Evolutionary conservation across 2,888 invertebrate species (phyloP), one percentile per base, ranked within the genome.

Genomic region (Pollenia angustigena): DNA sequence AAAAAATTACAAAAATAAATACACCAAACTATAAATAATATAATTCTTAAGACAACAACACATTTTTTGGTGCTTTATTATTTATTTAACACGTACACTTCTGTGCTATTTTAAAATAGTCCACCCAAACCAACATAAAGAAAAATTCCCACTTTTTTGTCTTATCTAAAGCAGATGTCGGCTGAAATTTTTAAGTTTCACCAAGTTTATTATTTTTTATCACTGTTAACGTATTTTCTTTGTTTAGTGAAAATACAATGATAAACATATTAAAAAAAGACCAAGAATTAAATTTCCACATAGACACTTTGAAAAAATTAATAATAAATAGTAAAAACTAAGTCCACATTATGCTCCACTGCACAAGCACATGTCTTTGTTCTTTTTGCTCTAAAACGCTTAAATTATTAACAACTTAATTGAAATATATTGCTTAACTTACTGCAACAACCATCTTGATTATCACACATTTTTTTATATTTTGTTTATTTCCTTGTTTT

Each of bases 381-480:
- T 48, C 1, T 60, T 1, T 23, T 11, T 46, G 1, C 52, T 71
- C 46, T 66, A 4, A 6, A 7, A 14, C 2, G 3, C 6, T 12
- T 42, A 18, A 40, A 50, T 48, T 10, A 12, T 48, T 81, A 50
- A 4, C 48, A 12, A 14, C 0, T 42, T 44, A 32, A 72, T 44
- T 46, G n/a, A 46, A 16, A 56, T 40, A 32, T 66, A 52, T 74
- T 52, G 11, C 9, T 56, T 4, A 69, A 89, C 89, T 89, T 86
- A 89, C 89, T 81, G 71, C 89, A 89, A 62, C 89, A 88, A 83
- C 42, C 74, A 68, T 80, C 80, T 64, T 46, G 46, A 14, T 79
- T 82, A 71, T 88, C 88, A 75, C 89, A 89, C 85, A 85, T 89
- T 76, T 71, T 81, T 76, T 42, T 42, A 58, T 68, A 54, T 83